These are phyloP conservation scores for Parapsyche elsis DNA, from an alignment of 1,140 invertebrate genomes.

Conservation along the genomic window DNA sequence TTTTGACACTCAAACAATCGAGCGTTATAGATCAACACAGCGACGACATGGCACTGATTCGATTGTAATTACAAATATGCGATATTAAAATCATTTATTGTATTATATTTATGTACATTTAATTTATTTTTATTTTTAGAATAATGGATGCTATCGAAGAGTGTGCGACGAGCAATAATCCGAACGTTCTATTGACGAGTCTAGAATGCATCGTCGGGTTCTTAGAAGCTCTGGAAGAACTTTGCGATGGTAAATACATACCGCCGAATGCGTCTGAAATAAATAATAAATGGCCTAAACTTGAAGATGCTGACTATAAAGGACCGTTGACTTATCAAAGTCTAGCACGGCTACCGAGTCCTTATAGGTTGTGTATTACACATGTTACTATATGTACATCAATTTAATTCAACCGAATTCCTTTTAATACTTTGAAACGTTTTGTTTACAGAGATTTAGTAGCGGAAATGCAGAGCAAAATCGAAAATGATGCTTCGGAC, in stretches of 20 bases:
- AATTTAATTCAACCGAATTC: slow-evolving; percentile 32
- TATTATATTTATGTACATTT: slow-evolving; percentile 10
- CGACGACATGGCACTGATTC: slow-evolving; percentile 90
- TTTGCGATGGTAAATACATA: slow-evolving; percentile 71
- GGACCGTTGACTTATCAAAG: slow-evolving; percentile 86
- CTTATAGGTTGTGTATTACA: slow-evolving; percentile 71
- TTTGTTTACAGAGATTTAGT: slow-evolving; percentile 64
- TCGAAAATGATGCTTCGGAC: slow-evolving; percentile 63
- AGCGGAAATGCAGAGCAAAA: slow-evolving; percentile 64
- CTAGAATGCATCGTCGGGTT: slow-evolving; percentile 88
- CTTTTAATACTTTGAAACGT: slow-evolving; percentile 28
- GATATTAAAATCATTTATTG: no score
- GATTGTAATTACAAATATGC: slow-evolving; percentile 76
- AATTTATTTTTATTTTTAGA: slow-evolving; percentile 66
- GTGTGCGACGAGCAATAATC: slow-evolving; percentile 74
- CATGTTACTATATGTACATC: not conserved
- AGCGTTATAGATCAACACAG: slow-evolving; percentile 79
- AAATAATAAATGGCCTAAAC: slow-evolving; percentile 76
- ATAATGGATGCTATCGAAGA: slow-evolving; percentile 94
- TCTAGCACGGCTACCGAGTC: slow-evolving; percentile 82
- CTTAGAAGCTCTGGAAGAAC: slow-evolving; percentile 82
- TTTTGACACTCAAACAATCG: slow-evolving; percentile 76
- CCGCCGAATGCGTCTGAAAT: slow-evolving; percentile 72
- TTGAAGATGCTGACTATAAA: slow-evolving; percentile 85
- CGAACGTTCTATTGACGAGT: slow-evolving; percentile 80